Percentiles rank a stretch among this genome's conserved stretches.
Evolutionary conservation across 2,113 vertebrate genomes (phyloP).

Genomic region (Hypocryptadius cinnamomeus): DNA sequence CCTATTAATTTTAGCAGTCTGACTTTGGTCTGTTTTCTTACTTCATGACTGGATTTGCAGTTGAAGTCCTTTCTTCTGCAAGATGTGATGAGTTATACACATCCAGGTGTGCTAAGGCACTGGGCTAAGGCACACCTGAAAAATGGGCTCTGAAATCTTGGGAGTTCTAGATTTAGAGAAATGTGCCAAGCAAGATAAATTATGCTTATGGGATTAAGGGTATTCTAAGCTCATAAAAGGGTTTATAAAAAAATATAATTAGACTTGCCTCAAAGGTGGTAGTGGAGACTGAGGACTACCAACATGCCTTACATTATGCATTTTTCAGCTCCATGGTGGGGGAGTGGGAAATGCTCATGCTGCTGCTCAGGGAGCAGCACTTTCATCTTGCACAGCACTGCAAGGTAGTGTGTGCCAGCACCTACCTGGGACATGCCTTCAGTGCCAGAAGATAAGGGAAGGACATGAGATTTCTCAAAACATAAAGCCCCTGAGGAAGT

Average conservation of each 20-base stretch:
- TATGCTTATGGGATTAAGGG: neutral
- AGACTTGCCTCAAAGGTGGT: neutral
- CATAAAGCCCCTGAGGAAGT: neutral
- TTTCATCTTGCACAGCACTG: neutral
- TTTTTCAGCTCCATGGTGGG: neutral
- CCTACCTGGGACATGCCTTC: neutral
- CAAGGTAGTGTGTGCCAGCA: neutral
- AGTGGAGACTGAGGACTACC: neutral
- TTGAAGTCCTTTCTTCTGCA: neutral
- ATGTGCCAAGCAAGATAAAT: neutral
- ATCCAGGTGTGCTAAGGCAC: neutral
- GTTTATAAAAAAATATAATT: neutral
- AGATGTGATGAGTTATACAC: neutral
- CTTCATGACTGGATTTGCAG: neutral
- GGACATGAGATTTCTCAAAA: neutral
- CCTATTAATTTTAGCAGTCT: neutral
- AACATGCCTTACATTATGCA: neutral
- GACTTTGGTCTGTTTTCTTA: neutral
- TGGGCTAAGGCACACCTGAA: neutral
- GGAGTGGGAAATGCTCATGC: neutral
- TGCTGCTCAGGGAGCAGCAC: neutral
- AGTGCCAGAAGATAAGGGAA: neutral
- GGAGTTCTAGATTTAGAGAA: neutral
- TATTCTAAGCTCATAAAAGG: neutral
- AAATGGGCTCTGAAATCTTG: neutral